A percentile compares a stretch with the other conserved stretches of the same genome.
phyloP scores from a whole-genome alignment of 2,797 vertebrate species.

The Micromesistius poutassou region DNA sequence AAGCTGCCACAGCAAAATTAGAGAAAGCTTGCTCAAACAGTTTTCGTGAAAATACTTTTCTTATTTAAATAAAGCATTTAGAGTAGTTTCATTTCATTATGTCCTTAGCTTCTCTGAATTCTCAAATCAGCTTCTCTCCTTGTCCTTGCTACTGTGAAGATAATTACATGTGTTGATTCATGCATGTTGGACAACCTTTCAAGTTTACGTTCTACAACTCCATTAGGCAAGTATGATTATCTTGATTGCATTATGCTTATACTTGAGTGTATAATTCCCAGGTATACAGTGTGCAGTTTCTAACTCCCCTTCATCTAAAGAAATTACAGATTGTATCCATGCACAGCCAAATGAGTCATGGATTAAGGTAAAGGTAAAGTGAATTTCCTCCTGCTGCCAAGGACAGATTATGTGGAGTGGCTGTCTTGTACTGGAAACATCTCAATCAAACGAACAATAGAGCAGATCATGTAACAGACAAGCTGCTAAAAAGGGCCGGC shows the following conservation, averaged over 20 bases:
- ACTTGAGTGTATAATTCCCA: not conserved
- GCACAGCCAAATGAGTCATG: not conserved
- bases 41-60: not conserved
- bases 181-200: not conserved
- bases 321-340: not conserved
- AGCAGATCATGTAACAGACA: slow-evolving; percentile 1
- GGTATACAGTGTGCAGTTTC: not conserved
- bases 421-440: slow-evolving; percentile 1
- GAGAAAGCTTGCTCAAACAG: not conserved
- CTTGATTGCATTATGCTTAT: slow-evolving; percentile 2
- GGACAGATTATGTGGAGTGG: not conserved
- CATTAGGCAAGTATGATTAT: not conserved
- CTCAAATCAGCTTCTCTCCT: not conserved
- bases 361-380: not conserved
- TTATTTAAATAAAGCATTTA: slow-evolving; percentile 1
- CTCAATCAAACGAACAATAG: slow-evolving; percentile 13
- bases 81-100: not conserved
- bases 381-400: not conserved
- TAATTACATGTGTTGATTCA: not conserved
- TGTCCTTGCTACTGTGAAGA: not conserved
- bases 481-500: slow-evolving; percentile 9
- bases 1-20: not conserved
- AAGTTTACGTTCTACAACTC: not conserved
- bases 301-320: not conserved
- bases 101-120: not conserved